Evolutionary conservation across 2,888 invertebrate genomes (phyloP).

Genomic region (Mimas tiliae): DNA sequence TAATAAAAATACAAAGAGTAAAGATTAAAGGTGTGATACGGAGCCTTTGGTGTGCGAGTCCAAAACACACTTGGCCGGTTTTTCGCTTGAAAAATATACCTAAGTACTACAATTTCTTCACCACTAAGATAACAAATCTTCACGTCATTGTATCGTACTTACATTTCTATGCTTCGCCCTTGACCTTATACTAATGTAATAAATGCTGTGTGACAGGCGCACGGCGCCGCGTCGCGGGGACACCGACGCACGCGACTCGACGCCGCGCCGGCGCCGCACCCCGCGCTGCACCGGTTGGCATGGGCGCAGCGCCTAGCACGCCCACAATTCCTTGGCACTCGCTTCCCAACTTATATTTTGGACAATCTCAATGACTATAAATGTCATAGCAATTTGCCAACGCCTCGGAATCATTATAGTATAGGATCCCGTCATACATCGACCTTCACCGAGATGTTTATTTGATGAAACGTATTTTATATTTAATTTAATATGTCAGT

Average conservation of each 20-base stretch:
- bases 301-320: not conserved
- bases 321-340: slow-evolving; percentile 1
- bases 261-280: not conserved
- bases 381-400: slow-evolving; percentile 34
- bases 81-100: no score
- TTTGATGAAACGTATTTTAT: no score
- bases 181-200: not conserved
- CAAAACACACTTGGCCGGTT: no score
- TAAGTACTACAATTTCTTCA: not conserved
- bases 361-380: slow-evolving; percentile 48
- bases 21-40: no score
- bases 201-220: not conserved
- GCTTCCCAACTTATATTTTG: slow-evolving; percentile 31
- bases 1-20: no score
- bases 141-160: no score
- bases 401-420: not conserved
- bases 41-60: no score
- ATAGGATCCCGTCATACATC: no score
- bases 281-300: not conserved
- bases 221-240: not conserved
- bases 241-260: not conserved
- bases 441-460: no score
- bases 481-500: no score
- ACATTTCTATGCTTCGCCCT: not conserved
- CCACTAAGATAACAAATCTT: no score